These are phyloP conservation scores for Macrostomum lignano DNA, from an alignment of 1,140 invertebrate species.

Conservation along the genomic window DNA sequence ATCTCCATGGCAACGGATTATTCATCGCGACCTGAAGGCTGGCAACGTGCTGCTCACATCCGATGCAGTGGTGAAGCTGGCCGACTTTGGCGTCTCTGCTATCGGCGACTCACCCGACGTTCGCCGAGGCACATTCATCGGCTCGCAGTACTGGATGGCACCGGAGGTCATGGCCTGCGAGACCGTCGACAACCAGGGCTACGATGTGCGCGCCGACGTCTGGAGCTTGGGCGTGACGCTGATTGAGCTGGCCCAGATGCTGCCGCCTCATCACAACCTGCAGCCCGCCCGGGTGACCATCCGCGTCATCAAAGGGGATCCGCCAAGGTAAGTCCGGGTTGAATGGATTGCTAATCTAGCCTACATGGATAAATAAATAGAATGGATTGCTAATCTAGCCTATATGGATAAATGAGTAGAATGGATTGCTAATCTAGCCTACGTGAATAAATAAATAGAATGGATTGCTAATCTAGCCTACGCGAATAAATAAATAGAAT, in stretches of 20 bases:
- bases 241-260: conserved; percentile 98
- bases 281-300: conserved; percentile 85
- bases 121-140: conserved; percentile 89
- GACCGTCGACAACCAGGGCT: conserved; percentile 91
- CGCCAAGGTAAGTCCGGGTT: no score
- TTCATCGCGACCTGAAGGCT: conserved; percentile 82
- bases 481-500: no score
- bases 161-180: conserved; percentile 94
- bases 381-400: no score
- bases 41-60: conserved; percentile 85
- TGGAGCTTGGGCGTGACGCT: conserved; percentile 92
- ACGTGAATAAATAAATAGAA: no score
- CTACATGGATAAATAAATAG: no score
- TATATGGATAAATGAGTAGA: no score
- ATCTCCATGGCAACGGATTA: conserved; percentile 64
- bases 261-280: conserved; percentile 95
- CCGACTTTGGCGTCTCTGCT: conserved; percentile 95
- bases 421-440: no score
- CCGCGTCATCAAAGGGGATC: conserved; percentile 92
- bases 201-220: conserved; percentile 87
- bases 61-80: conserved; percentile 82
- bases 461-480: no score
- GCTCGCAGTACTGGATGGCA: conserved; percentile 71
- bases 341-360: no score
- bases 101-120: conserved; percentile 82